Evolutionary conservation across 2,113 vertebrate species (phyloP), one percentile per base, ranked within the genome.

Genomic region (Pagrus major): DNA sequence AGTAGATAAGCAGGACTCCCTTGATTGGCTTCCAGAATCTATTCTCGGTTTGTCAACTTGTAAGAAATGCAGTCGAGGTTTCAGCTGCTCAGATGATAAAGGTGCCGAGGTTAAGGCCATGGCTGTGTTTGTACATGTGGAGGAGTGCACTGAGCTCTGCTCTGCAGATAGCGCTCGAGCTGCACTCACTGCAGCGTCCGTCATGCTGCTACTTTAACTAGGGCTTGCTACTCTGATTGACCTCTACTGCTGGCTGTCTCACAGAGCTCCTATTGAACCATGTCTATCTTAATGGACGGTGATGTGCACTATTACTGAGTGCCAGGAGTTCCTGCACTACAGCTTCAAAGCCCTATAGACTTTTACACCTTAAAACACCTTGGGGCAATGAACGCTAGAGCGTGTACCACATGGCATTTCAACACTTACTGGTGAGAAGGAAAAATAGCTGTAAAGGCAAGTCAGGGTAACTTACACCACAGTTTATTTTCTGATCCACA

Each of bases 231-330:
- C 83, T 91, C 82, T 81, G 85, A 86, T 73, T 82, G 89, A 92
- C 87, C 87, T 80, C 72, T 21, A 37, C 73, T 70, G 74, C 70
- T 69, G 71, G 79, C 78, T 46, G 78, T 80, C 83, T 85, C 83
- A 80, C 67, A 67, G 63, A 78, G 75, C 66, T 82, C 74, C 71
- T 54, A 71, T 76, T 92, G 88, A 92, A 85, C 82, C 73, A 42
- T 80, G 88, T 89, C 85, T 59, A 63, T 86, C 89, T 90, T 88
- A 89, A 92, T 91, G 85, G 82, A 75, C 52, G 63, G 52, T 82
- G 87, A 93, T 89, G 80, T 88, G 85, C 75, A 75, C 86, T 61
- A 73, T 89, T 86, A 86, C 81, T 0, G 77, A 61, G 76, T 64
- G 81, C 76, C 69, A 78, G 81, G 35, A 81, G 78, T 71, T 84